A percentile compares a stretch with the other conserved stretches of the same genome.
phyloP scores from a whole-genome alignment of 2,113 vertebrate species.

The Picathartes gymnocephalus region DNA sequence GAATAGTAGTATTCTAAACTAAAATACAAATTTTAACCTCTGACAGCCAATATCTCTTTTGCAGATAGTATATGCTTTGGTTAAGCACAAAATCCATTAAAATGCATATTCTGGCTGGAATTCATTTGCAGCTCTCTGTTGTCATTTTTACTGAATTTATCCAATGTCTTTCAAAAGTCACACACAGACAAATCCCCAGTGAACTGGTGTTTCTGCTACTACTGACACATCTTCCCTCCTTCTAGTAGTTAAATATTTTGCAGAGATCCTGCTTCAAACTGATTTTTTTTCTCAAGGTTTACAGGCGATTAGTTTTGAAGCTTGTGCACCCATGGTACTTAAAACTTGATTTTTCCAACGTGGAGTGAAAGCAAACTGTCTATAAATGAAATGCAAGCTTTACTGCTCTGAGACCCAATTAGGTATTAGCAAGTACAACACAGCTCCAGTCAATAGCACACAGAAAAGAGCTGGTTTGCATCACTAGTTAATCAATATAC shows the following conservation, averaged over 20 bases:
- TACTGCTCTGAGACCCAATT: background rate
- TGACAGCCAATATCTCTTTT: background rate
- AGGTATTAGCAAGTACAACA: background rate
- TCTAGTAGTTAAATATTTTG: background rate
- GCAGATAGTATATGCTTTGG: background rate
- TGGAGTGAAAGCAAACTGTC: background rate
- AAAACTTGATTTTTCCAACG: background rate
- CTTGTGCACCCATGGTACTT: background rate
- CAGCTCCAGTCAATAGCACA: background rate
- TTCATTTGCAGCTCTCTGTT: background rate
- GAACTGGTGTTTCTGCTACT: background rate
- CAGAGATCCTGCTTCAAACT: background rate
- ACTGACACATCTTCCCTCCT: background rate
- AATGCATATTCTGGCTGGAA: background rate
- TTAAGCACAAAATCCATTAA: background rate
- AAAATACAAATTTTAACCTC: background rate
- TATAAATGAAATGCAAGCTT: background rate
- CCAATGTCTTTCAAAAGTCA: background rate
- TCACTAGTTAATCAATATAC: conserved; percentile 26
- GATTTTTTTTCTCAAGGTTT: background rate
- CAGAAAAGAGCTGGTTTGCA: background rate
- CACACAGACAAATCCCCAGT: background rate
- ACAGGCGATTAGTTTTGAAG: background rate
- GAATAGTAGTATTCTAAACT: background rate
- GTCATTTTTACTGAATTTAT: background rate